Percentiles rank a stretch among this genome's conserved stretches.
Conservation (phyloP, 2,113 vertebrate species). For the Paradoxurus hermaphroditus region DNA sequence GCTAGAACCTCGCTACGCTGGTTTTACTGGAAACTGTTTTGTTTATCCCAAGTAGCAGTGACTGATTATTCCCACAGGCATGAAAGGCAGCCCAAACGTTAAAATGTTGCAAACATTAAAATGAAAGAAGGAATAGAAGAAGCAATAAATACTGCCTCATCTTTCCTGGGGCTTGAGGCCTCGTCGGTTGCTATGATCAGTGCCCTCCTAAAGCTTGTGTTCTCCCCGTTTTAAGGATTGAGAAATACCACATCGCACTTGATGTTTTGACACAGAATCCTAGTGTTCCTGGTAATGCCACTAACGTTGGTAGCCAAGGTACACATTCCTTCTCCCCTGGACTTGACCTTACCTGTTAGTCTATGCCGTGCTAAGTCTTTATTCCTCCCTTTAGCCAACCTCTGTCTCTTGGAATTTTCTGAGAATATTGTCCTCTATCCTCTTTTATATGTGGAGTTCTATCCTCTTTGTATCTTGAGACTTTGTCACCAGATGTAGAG, state of each 20-base stretch:
- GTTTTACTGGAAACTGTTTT: conserved; percentile 34
- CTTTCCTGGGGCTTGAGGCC: neutral
- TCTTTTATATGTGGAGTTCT: conserved; percentile 54
- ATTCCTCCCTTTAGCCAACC: neutral
- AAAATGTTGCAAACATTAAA: neutral
- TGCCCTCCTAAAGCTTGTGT: neutral
- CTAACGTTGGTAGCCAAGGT: neutral
- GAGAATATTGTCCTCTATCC: conserved; percentile 44
- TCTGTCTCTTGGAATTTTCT: conserved; percentile 54
- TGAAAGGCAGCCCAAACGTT: conserved; percentile 26
- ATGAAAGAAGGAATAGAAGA: neutral
- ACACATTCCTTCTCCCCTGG: neutral
- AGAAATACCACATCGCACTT: neutral
- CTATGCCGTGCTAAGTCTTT: neutral
- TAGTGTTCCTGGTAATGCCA: neutral
- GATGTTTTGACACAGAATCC: neutral
- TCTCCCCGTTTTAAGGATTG: conserved; percentile 8
- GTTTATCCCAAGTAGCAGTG: neutral
- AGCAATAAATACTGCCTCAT: conserved; percentile 10
- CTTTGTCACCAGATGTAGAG: conserved; percentile 51
- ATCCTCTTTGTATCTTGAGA: conserved; percentile 48
- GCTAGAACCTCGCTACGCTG: neutral
- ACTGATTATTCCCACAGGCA: conserved; percentile 8
- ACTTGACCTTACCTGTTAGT: conserved; percentile 46
- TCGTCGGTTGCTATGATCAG: neutral